Conservation (phyloP, 2,797 vertebrate species). For the Alca torda region DNA sequence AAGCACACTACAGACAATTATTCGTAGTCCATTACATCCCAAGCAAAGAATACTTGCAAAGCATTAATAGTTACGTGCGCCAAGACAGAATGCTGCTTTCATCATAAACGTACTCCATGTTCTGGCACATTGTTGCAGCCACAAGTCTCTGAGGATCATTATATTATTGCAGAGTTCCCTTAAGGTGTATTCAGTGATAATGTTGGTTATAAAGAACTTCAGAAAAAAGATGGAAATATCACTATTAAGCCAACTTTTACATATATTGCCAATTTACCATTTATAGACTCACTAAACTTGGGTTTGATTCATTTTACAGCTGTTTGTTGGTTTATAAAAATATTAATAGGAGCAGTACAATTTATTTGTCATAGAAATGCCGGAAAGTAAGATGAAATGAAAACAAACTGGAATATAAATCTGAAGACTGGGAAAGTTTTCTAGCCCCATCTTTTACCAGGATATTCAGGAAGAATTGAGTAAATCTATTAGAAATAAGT, state of each 20-base stretch:
- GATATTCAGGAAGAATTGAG: not conserved
- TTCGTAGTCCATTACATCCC: conserved; percentile 2
- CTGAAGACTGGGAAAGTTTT: not conserved
- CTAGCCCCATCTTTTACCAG: not conserved
- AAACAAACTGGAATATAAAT: not conserved
- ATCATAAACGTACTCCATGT: not conserved
- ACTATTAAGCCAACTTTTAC: not conserved
- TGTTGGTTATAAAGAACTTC: not conserved
- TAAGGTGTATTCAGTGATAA: not conserved
- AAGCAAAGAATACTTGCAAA: not conserved
- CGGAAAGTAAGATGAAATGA: not conserved
- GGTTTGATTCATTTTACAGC: not conserved
- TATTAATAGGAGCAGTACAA: not conserved
- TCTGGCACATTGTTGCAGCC: not conserved
- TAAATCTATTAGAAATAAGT: not conserved
- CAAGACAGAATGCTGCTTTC: not conserved
- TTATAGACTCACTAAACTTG: not conserved
- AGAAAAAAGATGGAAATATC: not conserved
- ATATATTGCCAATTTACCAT: not conserved
- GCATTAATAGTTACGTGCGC: not conserved
- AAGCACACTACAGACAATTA: not conserved
- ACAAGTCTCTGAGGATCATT: not conserved
- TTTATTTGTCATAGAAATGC: not conserved
- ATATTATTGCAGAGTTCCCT: not conserved
- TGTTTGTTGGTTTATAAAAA: conserved; percentile 10